Evolutionary conservation across 2,797 vertebrate species (phyloP).

Genomic region (Sebastes nivosus): DNA sequence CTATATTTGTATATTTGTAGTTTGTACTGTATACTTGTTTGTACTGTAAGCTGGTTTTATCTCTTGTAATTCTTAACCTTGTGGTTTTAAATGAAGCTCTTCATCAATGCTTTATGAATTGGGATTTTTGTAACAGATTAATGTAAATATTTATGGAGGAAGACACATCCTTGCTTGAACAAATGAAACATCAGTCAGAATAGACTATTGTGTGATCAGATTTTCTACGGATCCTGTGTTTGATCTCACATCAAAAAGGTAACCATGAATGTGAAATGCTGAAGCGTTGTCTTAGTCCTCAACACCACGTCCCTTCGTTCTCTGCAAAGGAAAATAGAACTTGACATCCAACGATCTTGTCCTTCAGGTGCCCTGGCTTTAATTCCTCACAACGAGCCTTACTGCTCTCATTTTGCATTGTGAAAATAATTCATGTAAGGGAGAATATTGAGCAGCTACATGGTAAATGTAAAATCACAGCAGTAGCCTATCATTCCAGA

Average conservation of each 20-base stretch:
- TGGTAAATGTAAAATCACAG: slow-evolving; percentile 26
- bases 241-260: slow-evolving; percentile 60
- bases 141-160: slow-evolving; percentile 79
- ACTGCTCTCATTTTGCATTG: slow-evolving; percentile 41
- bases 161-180: slow-evolving; percentile 51
- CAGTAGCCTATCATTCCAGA: slow-evolving; percentile 38
- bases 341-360: slow-evolving; percentile 33
- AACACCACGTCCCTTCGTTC: slow-evolving; percentile 17
- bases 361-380: slow-evolving; percentile 57
- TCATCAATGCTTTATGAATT: slow-evolving; percentile 64
- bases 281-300: slow-evolving; percentile 39
- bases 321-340: slow-evolving; percentile 36
- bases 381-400: slow-evolving; percentile 69
- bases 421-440: slow-evolving; percentile 14
- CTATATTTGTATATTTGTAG: slow-evolving; percentile 86
- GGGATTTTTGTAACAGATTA: slow-evolving; percentile 51
- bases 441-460: slow-evolving; percentile 33
- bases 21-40: slow-evolving; percentile 77
- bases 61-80: slow-evolving; percentile 55
- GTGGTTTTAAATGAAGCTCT: slow-evolving; percentile 65
- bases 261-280: slow-evolving; percentile 64
- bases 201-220: slow-evolving; percentile 46
- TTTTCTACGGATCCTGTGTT: slow-evolving; percentile 32
- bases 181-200: slow-evolving; percentile 67
- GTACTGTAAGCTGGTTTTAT: slow-evolving; percentile 75